Evolutionary conservation across 2,888 invertebrate genomes (phyloP), one percentile per base, ranked within the genome.

Genomic region (Theodoxus fluviatilis): DNA sequence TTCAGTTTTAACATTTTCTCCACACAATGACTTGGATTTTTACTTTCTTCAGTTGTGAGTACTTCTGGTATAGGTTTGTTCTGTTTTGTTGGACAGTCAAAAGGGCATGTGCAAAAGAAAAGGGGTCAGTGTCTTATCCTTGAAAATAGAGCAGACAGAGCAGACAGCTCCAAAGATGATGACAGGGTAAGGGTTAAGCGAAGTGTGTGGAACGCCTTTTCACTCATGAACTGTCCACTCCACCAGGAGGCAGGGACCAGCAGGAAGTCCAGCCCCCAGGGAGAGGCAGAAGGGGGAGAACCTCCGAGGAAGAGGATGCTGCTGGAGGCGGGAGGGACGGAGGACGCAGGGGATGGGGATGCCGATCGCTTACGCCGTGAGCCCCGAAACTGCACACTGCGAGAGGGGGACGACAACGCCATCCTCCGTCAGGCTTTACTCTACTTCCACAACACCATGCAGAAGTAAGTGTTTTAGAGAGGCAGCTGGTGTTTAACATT

Each of bases 401-500:
- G 69, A 7, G 72, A 72, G 22, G 77, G 75, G 15, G 80, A 79
- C 68, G 79, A 78, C 59, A 77, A 78, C 43, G 80, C 76, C 9
- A 77, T 81, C 25, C 74, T 83, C 15, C 77, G 78, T 47, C 79
- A 78, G 68, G 81, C 81, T 74, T 89, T 96, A 38, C 96, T 96
- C 75, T 86, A 88, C 75, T 79, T 89, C 38, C 81, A 96, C 7
- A 91, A 93, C 68, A 92, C 93, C 70, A 89, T 98, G 70, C 96
- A 97, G 84, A 94, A 94, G 83, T 89, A 84, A 67, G 77, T 72
- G 3, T 57, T 25, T 57, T n/a, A 25, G 15, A 2, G 18, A 63
- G 25, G 40, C 12, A 12, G 28, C 1, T 9, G 4, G 9, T 57
- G 9, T 22, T 66, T 43, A n/a, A 15, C 9, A n/a, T n/a, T n/a